A percentile compares a stretch with the other conserved stretches of the same genome.
Evolutionary conservation across 2,113 vertebrate genomes (phyloP).

Genomic region (Paramormyrops kingsleyae): DNA sequence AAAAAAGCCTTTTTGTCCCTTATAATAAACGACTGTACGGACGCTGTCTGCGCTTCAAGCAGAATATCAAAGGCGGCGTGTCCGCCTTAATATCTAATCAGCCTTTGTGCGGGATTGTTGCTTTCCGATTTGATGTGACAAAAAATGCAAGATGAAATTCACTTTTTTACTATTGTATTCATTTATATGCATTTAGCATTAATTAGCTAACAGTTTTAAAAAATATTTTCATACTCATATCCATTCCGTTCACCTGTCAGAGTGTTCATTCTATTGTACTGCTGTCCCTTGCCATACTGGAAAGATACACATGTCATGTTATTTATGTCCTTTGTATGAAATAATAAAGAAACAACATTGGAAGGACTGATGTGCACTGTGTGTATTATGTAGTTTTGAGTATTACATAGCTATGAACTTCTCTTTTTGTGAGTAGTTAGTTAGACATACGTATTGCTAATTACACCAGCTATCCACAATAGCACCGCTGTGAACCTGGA

Average conservation of each 20-base stretch:
- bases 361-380: background rate
- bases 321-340: background rate
- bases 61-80: background rate
- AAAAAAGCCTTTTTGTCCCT: background rate
- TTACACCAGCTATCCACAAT: background rate
- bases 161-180: background rate
- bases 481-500: background rate
- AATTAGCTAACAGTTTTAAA: background rate
- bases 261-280: background rate
- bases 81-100: background rate
- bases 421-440: background rate
- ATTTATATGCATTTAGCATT: background rate
- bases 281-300: background rate
- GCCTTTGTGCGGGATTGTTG: background rate
- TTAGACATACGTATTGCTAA: background rate
- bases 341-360: background rate
- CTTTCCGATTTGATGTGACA: background rate
- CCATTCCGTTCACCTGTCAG: background rate
- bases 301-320: background rate
- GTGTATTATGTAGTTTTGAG: conserved; percentile 1
- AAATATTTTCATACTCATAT: background rate
- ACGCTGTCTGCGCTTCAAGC: background rate
- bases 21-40: background rate
- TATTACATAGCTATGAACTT: background rate
- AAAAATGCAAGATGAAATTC: background rate